phyloP scores from a whole-genome alignment of 2,113 vertebrate genomes.

The Procavia capensis region DNA sequence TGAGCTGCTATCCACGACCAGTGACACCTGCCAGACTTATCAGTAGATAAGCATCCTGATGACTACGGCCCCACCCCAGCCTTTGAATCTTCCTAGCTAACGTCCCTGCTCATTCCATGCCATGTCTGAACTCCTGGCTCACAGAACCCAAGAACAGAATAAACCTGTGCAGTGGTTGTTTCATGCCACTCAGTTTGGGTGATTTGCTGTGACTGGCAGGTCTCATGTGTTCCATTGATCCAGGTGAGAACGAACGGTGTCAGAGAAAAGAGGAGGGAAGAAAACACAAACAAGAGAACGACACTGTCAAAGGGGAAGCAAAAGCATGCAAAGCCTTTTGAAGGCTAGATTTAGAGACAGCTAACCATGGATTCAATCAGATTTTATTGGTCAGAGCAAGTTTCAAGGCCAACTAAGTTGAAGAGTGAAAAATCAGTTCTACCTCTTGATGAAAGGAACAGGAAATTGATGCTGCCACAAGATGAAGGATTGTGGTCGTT shows the following conservation, averaged over 20 bases:
- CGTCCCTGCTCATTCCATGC: too few relatives aligned
- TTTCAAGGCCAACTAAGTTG: neutral
- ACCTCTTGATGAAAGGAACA: neutral
- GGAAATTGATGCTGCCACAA: neutral
- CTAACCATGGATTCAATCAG: neutral
- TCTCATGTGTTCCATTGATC: too few relatives aligned
- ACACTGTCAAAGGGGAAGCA: neutral
- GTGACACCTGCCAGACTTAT: neutral
- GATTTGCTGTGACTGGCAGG: neutral
- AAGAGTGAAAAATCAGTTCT: neutral
- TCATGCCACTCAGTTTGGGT: accelerated
- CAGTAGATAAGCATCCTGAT: neutral
- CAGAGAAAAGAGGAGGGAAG: neutral
- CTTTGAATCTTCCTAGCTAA: neutral
- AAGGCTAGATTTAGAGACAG: neutral
- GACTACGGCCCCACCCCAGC: neutral
- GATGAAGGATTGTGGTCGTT: neutral
- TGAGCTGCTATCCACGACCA: neutral
- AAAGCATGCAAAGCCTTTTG: neutral
- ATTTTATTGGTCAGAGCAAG: neutral
- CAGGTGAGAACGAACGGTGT: accelerated
- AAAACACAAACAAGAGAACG: neutral
- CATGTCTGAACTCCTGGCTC: neutral
- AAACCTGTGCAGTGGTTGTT: neutral
- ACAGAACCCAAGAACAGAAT: neutral